Base-by-base conservation (phyloP, 2,888 invertebrate species). In the Cosmopolites sordidus region DNA sequence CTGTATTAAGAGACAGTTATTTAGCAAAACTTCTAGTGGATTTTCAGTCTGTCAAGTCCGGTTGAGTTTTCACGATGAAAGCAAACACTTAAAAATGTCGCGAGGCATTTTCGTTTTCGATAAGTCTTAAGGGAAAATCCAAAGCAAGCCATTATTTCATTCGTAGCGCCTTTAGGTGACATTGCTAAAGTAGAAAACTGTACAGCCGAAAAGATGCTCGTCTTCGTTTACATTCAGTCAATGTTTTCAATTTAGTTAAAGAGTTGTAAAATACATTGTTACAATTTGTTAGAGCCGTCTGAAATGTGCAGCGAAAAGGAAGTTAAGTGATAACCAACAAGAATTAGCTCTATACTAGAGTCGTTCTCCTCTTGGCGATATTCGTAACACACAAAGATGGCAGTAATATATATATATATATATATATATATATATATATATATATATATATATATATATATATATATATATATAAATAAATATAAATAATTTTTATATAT, bases 191-290 rank as follows among this genome's bases (percentile, higher is more conserved):
- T 33, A 33, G 33, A 33, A 33, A 33, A 33, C 33, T 12, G 33
- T 33, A 12, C n/a, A 33, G 11, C n/a, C 15, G n/a, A 27, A 16
- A 39, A 47, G 47, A 47, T 40, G 39, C 16, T 15, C 39, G 27
- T 39, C 29, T 22, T 40, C 38, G 27, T 47, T 47, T 40, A 29
- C 38, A 47, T 47, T 47, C 47, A 47, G 47, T 15, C 15, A 47
- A 47, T 47, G 47, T 47, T 37, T 47, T 18, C 37, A 47, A 47
- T 47, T 40, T 47, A 47, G 47, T 37, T 47, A 47, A 47, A 47
- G 47, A 47, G 47, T 47, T 47, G 39, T 47, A 47, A 47, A 47
- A 47, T 47, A 47, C 47, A 47, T 47, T 47, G 47, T 47, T 27
- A 15, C 47, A 47, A 47, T 47, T 47, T 47, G 47, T 47, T 47